Evolutionary conservation across 2,797 vertebrate genomes (phyloP), one percentile per base, ranked within the genome.

Genomic region (Poeciliopsis presidionis): DNA sequence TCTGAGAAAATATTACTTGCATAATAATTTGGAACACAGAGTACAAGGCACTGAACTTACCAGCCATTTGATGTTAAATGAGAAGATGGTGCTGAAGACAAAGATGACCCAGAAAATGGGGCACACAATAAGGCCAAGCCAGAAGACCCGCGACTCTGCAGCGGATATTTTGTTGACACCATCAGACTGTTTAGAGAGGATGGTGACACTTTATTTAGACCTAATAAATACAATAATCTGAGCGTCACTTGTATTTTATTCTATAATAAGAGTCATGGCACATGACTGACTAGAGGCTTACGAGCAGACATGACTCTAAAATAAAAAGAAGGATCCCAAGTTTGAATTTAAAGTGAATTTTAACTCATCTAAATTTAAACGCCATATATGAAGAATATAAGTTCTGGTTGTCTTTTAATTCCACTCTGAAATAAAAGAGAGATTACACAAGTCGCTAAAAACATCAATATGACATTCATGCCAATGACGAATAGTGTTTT

Each of bases 11-110:
- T 9, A 43, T 43, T 8, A 43, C 41, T 43, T 43, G 41, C 41
- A 43, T 43, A 11, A 43, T 43, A 11, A 43, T 43, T 43, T 43
- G 41, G 8, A 43, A 43, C 41, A 43, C 9, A 0, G 41, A 2
- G 2, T 2, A 11, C 6, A 41, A 3, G 28, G 30, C 51, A 46
- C 11, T 6, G 74, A 51, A 97, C 97, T 96, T 88, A 99, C 98
- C 97, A 99, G 87, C 98, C 98, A 99, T 79, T 98, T 98, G 73
- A 99, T 94, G 88, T 95, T 96, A 83, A 99, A 95, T 9, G 97
- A 97, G 81, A 98, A 95, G 72, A 99, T 93, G 2, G 96, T 95
- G 0, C 95, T 98, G 89, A 99, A 98, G 33, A 96, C 94, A 89
- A 99, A 97, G 73, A 99, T 88, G 72, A 96, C 94, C 98, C 98